Base-by-base conservation (phyloP, 2,888 invertebrate genomes). In the Sepioteuthis lessoniana region DNA sequence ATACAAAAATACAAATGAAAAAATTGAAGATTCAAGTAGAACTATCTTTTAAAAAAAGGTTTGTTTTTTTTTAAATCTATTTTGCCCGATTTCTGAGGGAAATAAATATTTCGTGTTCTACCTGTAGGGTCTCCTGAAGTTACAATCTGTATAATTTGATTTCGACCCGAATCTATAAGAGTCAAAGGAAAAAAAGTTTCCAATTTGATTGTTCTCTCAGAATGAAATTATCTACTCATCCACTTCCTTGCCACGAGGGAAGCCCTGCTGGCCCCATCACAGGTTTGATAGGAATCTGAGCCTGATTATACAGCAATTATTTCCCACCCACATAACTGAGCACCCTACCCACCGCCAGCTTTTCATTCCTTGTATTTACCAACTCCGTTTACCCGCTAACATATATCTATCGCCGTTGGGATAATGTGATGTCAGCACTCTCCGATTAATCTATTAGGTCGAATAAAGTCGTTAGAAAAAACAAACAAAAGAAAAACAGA, bases 261-360 rank as follows among this genome's bases (percentile, higher is more conserved):
- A n/a, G 76, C n/a, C 16, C n/a, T 35, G 76, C n/a, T 35, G 76
- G n/a, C n/a, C 21, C 55, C 55, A 55, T 55, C 55, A n/a, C 76
- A 76, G 13, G n/a, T 76, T 76, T 76, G 76, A 76, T 76, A 76
- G 76, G n/a, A 76, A 76, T 76, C 76, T 76, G 76, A 76, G 76
- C n/a, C 76, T n/a, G n/a, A 76, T 76, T 76, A n/a, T 76, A 76
- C 76, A 76, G n/a, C n/a, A 76, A 76, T 76, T 76, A 76, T 76
- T 13, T 13, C 13, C 76, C n/a, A 76, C n/a, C 76, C n/a, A 3
- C n/a, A 0, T n/a, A n/a, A 76, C 76, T n/a, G n/a, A 76, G n/a
- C n/a, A n/a, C 16, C n/a, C 76, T 21, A n/a, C n/a, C 76, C 25
- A n/a, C 31, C 21, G n/a, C 76, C 0, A 31, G 1, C 31, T n/a